Evolutionary conservation across 2,888 invertebrate species (phyloP).

Genomic region (Nemoura dubitans): DNA sequence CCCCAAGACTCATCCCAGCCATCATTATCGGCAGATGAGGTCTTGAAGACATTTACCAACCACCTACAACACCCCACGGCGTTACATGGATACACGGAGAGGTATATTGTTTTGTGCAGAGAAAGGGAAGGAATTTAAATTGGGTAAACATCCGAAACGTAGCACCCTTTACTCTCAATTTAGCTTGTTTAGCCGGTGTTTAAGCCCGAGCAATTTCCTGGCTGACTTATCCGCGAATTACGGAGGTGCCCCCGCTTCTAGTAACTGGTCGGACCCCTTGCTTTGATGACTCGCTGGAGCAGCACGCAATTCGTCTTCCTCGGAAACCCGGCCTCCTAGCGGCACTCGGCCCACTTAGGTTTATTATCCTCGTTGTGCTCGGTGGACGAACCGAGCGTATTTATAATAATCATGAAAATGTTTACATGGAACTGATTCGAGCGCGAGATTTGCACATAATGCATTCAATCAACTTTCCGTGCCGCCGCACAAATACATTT

Average conservation of each 20-base stretch:
- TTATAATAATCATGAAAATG: background rate
- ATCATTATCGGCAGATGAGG: slow-evolving; percentile 30
- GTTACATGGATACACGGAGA: background rate
- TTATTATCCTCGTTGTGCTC: background rate
- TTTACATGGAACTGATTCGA: background rate
- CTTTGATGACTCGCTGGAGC: too few relatives aligned
- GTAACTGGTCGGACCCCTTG: too few relatives aligned
- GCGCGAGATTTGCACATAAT: background rate
- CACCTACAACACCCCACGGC: background rate
- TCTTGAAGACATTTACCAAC: slow-evolving; percentile 12
- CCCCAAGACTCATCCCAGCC: background rate
- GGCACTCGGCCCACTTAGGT: background rate
- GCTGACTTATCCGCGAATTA: background rate
- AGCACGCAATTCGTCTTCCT: too few relatives aligned
- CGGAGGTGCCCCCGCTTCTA: background rate
- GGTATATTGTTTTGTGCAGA: background rate
- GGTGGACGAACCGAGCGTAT: background rate
- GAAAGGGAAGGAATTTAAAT: slow-evolving; percentile 36
- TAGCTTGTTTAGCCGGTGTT: slow-evolving; percentile 40
- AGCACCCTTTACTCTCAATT: slow-evolving; percentile 40
- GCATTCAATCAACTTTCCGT: background rate
- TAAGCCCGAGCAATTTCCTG: slow-evolving; percentile 35
- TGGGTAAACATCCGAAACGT: slow-evolving; percentile 37
- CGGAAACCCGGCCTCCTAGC: too few relatives aligned
- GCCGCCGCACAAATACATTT: background rate